Evolutionary conservation across 2,113 vertebrate species (phyloP), one percentile per base, ranked within the genome.

Genomic region (Bothrops jararaca): DNA sequence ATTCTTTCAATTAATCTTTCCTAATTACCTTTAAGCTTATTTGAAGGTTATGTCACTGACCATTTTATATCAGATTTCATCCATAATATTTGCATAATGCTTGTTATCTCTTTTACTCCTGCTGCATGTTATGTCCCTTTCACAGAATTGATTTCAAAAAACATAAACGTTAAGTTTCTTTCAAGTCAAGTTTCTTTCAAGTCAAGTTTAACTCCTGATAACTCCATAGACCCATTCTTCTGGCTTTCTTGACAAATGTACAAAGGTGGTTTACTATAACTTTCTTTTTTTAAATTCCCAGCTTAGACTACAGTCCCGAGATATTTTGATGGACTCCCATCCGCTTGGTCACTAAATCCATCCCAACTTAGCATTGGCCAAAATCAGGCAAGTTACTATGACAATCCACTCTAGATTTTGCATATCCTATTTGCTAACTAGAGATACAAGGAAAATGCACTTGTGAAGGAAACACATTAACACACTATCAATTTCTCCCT

Each of bases 1-100:
- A 89, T 89, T 15, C 3, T 89, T 85, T 85, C 39, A 58, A 58
- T 85, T 89, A 89, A 89, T 85, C 69, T 52, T 85, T 92, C 64
- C n/a, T 85, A 85, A 92, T 92, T 85, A 89, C 18, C 29, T 42
- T 89, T 85, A 58, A 85, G 57, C 39, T 57, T 56, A 58, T 57
- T 29, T 58, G 69, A 85, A 92, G 24, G 52, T 26, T n/a, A 54
- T 39, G 18, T 42, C 22, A 18, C 26, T 91, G 22, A 86, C 48
- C 26, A 58, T n/a, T 89, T 48, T 18, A 50, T 34, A 48, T 85
- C 80, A 50, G 29, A 50, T 58, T 58, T 50, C 42, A 85, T 53
- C 91, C 34, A 48, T 15, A 10, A 39, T 80, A 56, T 26, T 74
- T 45, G 34, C 60, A 89, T 57, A 89, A 48, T 53, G 48, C 39